Base-by-base conservation (phyloP, 2,113 vertebrate species). In the Tiliqua scincoides region DNA sequence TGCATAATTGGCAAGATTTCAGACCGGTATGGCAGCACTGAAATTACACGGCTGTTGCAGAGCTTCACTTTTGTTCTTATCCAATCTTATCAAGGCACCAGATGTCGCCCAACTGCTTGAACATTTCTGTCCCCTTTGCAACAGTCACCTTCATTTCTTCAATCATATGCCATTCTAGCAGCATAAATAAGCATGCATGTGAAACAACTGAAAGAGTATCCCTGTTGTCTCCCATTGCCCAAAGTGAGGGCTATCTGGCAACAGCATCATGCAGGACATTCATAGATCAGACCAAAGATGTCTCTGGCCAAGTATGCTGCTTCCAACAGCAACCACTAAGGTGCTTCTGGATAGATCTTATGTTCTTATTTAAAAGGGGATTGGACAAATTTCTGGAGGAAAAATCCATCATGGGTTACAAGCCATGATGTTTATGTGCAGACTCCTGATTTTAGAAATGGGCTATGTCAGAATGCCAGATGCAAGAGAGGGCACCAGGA, bases 61-160 rank as follows among this genome's bases (percentile, higher is more conserved):
- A 79, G 76, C 72, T 43, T 73, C 77, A 86, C 54, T 79, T 71
- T 79, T 79, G 76, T 80, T 86, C 84, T 52, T 71, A 72, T 43
- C 54, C 1, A 30, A 79, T 79, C 84, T 79, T 86, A 86, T 86
- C 84, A 86, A 86, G 67, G 76, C 77, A 20, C 67, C 84, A 86
- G 84, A 80, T 86, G 84, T 79, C 67, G 43, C 57, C 37, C 76
- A 79, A 61, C 77, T 79, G 76, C 57, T 79, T 71, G 57, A 79
- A 85, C 35, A 59, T 43, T 70, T 40, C 75, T n/a, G 62, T 72
- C 43, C 59, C 30, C 54, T 71, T 86, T 80, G 57, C 54, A 4
- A 71, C 67, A 62, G 57, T 20, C 67, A 62, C 84, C 40, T 86
- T 72, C 25, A 23, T 86, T 72, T 61, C 37, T 35, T 52, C 77